Evolutionary conservation across 2,888 invertebrate genomes (phyloP), one percentile per base, ranked within the genome.

Genomic region (Drosophila buzzatii): DNA sequence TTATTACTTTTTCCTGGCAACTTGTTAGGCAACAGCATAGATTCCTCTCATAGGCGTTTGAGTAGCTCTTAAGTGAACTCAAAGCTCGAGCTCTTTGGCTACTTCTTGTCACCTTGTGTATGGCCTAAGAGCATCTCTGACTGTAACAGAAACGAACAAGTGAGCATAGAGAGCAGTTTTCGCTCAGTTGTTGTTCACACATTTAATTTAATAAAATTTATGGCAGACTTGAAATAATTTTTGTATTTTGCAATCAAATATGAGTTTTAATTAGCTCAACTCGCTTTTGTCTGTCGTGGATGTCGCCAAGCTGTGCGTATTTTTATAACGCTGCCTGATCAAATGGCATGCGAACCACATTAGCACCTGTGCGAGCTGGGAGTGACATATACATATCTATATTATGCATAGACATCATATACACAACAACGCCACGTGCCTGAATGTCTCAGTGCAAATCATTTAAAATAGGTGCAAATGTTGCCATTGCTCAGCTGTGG

Each of bases 331-430:
- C 23, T 66, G 52, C 31, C 31, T 69, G 56, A 61, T 57, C 72
- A 66, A 75, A 63, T 82, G 89, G 79, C 89, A 84, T 87, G 85
- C 85, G 70, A 76, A 72, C 51, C 59, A 31, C 61, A 77, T 89
- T 81, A 84, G 8, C 85, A 87, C 76, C 66, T 68, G 8, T 18
- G 41, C 33, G 33, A 70, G 51, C 61, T 65, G 68, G 61, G 60
- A 53, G 64, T 72, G 56, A 58, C n/a, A n/a, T 23, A 33, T 31
- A n/a, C 0, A n/a, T 10, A 20, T 45, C 7, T 23, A 23, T 45
- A 44, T n/a, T 2, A 20, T 14, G 7, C 12, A 20, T 9, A 47
- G 6, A 18, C 56, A 14, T 2, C 14, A 27, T 33, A 31, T n/a
- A 31, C 16, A 37, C 60, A 35, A 20, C 44, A 35, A 45, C 23